These are phyloP conservation scores for Vanessa tameamea DNA, from an alignment of 1,140 invertebrate genomes.

Conservation along the genomic window DNA sequence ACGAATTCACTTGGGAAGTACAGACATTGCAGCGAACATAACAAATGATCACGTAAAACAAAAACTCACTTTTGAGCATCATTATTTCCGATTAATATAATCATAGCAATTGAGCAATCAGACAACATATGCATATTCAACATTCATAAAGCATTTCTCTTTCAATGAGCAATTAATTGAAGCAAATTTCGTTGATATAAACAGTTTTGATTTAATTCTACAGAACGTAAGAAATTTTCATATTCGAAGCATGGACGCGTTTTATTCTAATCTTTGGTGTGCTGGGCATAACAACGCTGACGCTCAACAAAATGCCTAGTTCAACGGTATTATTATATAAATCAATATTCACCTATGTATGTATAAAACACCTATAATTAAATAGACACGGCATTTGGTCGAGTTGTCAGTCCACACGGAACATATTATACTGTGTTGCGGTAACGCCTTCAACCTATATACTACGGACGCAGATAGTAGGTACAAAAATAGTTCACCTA, in stretches of 20 bases:
- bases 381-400: slow-evolving; percentile 50
- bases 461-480: slow-evolving; percentile 73
- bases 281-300: slow-evolving; percentile 66
- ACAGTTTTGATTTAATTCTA: slow-evolving; percentile 30
- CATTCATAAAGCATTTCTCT: slow-evolving; percentile 51
- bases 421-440: slow-evolving; percentile 64
- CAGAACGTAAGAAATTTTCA: slow-evolving; percentile 41
- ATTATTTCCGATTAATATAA: slow-evolving; percentile 62
- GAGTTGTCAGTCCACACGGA: slow-evolving; percentile 53
- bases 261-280: slow-evolving; percentile 80
- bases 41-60: slow-evolving; percentile 59
- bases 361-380: slow-evolving; percentile 33
- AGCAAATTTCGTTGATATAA: slow-evolving; percentile 39
- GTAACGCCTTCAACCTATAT: slow-evolving; percentile 72
- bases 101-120: slow-evolving; percentile 72
- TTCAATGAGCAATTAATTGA: slow-evolving; percentile 54
- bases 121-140: slow-evolving; percentile 52
- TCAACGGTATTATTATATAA: slow-evolving; percentile 35
- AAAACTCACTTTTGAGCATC: slow-evolving; percentile 74
- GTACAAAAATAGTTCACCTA: slow-evolving; percentile 81
- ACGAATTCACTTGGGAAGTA: slow-evolving; percentile 47
- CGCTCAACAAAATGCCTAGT: slow-evolving; percentile 50
- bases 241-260: slow-evolving; percentile 55
- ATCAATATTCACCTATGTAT: slow-evolving; percentile 34
- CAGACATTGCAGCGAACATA: slow-evolving; percentile 44